Conservation (phyloP, 2,113 vertebrate species). For the Bungarus multicinctus region DNA sequence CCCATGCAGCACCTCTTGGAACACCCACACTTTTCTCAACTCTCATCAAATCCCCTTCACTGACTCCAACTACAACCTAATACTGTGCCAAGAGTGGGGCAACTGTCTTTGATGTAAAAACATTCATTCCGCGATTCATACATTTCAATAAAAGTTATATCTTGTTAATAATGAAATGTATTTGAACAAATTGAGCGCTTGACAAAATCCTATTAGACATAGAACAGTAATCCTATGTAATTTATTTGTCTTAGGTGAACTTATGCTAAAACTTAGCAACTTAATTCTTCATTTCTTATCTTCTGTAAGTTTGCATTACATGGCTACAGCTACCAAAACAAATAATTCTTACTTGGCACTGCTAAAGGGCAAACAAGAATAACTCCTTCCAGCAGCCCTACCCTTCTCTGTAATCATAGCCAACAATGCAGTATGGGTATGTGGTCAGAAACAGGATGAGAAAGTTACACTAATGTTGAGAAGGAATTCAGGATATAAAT, state of each 20-base stretch:
- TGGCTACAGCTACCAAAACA: background rate
- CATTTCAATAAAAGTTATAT: background rate
- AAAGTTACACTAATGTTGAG: background rate
- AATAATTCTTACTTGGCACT: background rate
- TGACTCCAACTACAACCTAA: background rate
- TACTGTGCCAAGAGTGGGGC: background rate
- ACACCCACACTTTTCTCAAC: background rate
- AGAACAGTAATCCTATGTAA: background rate
- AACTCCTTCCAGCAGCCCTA: background rate
- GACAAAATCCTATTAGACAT: background rate
- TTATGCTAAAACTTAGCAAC: background rate
- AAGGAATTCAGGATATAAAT: slow-evolving; percentile 8
- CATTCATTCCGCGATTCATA: background rate
- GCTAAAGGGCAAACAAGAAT: slow-evolving; percentile 16
- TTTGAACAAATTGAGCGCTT: background rate
- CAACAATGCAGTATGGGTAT: background rate
- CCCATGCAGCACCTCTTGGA: background rate
- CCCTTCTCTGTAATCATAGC: background rate
- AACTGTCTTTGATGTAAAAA: background rate
- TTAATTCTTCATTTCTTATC: background rate
- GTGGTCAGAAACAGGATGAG: background rate
- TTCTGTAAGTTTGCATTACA: background rate
- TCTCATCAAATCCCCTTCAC: background rate
- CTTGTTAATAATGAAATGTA: background rate
- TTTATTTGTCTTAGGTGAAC: background rate